Percentiles rank a stretch among this genome's conserved stretches.
Conservation (phyloP, 2,888 invertebrate genomes). For the Folsomia candida region DNA sequence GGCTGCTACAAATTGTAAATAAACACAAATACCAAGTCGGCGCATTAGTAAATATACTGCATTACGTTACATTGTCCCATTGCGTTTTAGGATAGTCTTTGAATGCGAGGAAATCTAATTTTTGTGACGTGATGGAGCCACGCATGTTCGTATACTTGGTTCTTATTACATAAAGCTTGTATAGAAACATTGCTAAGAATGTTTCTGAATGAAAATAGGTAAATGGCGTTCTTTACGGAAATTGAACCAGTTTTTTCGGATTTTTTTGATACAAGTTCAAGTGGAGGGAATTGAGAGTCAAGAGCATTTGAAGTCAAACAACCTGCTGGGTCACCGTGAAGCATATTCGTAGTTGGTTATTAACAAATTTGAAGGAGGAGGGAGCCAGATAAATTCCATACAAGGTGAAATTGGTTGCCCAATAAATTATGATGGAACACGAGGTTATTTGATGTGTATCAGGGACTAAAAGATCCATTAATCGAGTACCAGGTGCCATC, state of each 20-base stretch:
- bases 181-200: too few species aligned
- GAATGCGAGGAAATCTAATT: background rate
- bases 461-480: slow-evolving; percentile 18
- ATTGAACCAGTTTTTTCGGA: too few species aligned
- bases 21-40: background rate
- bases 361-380: background rate
- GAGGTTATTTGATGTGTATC: background rate
- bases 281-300: too few species aligned
- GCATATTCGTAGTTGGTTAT: too few species aligned
- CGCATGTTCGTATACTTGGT: too few species aligned
- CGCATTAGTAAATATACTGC: background rate
- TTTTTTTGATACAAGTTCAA: too few species aligned
- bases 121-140: background rate
- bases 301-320: too few species aligned
- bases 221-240: too few species aligned
- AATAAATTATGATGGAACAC: background rate
- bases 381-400: background rate
- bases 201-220: too few species aligned
- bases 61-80: background rate
- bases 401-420: background rate
- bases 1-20: background rate
- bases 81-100: background rate
- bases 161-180: too few species aligned
- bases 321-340: too few species aligned
- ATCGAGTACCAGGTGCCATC: slow-evolving; percentile 16